A percentile compares a stretch with the other conserved stretches of the same genome.
Evolutionary conservation across 2,113 vertebrate genomes (phyloP).

Genomic region (Phoxinus phoxinus): DNA sequence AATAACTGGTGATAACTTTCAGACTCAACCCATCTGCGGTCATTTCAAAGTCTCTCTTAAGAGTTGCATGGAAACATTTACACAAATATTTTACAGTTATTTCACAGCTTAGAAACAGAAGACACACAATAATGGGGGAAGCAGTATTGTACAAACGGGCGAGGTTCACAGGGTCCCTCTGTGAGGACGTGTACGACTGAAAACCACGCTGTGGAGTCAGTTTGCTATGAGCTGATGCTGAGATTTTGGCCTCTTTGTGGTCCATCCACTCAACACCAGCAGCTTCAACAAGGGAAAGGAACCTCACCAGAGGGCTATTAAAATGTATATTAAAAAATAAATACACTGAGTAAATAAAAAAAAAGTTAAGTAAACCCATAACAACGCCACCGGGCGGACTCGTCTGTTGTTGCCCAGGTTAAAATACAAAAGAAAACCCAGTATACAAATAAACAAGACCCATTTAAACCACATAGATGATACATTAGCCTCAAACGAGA

Average conservation of each 20-base stretch:
- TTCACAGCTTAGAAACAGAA: conserved; percentile 76
- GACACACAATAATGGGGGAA: conserved; percentile 51
- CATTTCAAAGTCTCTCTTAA: conserved; percentile 28
- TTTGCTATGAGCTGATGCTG: conserved; percentile 18
- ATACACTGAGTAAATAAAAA: conserved; percentile 49
- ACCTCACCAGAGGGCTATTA: conserved; percentile 42
- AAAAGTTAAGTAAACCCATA: conserved; percentile 8
- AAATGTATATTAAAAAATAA: conserved; percentile 52
- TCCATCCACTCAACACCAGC: conserved; percentile 39
- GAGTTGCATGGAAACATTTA: conserved; percentile 65
- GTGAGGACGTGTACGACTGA: background rate
- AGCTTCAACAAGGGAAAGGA: conserved; percentile 34
- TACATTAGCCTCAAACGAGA: conserved; percentile 19
- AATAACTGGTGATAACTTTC: conserved; percentile 40
- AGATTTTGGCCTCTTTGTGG: conserved; percentile 41
- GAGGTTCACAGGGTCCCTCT: conserved; percentile 35
- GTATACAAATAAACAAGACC: conserved; percentile 41
- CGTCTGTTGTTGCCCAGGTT: conserved; percentile 24
- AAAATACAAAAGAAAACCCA: conserved; percentile 42
- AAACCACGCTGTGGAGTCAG: background rate
- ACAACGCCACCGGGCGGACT: conserved; percentile 12
- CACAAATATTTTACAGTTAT: conserved; percentile 70
- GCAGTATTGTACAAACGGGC: conserved; percentile 57
- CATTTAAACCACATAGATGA: conserved; percentile 39
- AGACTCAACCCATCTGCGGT: conserved; percentile 29